Conservation (phyloP, 1,140 invertebrate species). For the Magallana angulata region DNA sequence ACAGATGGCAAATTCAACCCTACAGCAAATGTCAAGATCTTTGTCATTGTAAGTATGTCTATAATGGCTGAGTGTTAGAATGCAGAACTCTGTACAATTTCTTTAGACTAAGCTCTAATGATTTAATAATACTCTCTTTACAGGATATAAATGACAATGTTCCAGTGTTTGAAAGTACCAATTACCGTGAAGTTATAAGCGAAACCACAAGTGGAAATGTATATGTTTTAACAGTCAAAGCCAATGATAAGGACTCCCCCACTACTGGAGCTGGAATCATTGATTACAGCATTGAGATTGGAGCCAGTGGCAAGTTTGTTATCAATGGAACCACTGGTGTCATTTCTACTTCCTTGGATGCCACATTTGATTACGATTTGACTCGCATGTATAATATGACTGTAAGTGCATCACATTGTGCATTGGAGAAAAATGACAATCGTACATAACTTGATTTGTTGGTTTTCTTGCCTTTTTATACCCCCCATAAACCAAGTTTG, state of each 20-base stretch:
- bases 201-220: conserved; percentile 41
- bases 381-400: conserved; percentile 86
- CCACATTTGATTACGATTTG: conserved; percentile 86
- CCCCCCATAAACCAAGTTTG: too few species aligned
- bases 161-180: conserved; percentile 60
- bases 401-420: conserved; percentile 80
- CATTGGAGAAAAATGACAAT: too few species aligned
- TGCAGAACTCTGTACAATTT: too few species aligned
- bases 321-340: conserved; percentile 90
- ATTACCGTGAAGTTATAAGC: conserved; percentile 12
- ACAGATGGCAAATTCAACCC: conserved; percentile 59
- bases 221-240: conserved; percentile 63
- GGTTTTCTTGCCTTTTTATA: too few species aligned
- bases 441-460: too few species aligned
- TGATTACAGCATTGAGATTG: conserved; percentile 92
- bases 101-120: not conserved
- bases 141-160: conserved; percentile 73
- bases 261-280: conserved; percentile 80
- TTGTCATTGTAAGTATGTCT: conserved; percentile 81
- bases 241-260: conserved; percentile 66
- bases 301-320: conserved; percentile 93
- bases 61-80: not conserved
- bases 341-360: conserved; percentile 91
- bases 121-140: conserved; percentile 36
- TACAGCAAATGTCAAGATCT: conserved; percentile 83